A percentile compares a stretch with the other conserved stretches of the same genome.
phyloP scores from a whole-genome alignment of 2,113 vertebrate species.

The Bombycilla garrulus region DNA sequence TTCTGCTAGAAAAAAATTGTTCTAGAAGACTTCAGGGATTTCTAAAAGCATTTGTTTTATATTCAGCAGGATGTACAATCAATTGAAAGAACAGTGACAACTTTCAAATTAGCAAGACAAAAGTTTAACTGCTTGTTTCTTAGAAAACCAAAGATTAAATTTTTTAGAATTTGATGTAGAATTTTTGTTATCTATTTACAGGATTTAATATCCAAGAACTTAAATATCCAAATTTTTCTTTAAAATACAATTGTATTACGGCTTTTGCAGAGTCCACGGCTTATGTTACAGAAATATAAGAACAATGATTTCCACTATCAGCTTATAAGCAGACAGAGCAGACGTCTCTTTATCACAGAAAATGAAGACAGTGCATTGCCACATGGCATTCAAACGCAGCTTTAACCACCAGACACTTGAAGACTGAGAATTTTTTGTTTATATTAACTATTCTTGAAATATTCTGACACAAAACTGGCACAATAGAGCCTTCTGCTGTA shows the following conservation, averaged over 20 bases:
- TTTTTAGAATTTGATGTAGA: neutral
- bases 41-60: neutral
- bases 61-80: neutral
- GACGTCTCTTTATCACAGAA: neutral
- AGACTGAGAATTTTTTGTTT: neutral
- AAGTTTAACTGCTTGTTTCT: neutral
- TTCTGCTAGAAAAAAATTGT: neutral
- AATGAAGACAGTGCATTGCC: neutral
- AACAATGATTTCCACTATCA: neutral
- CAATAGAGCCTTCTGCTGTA: slow-evolving; percentile 24
- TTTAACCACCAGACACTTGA: slow-evolving; percentile 31
- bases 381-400: neutral
- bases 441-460: slow-evolving; percentile 33
- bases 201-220: neutral
- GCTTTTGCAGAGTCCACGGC: neutral
- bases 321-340: neutral
- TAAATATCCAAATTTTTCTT: neutral
- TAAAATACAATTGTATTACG: neutral
- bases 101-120: neutral
- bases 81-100: neutral
- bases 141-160: neutral
- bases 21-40: neutral
- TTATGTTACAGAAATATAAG: neutral
- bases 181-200: neutral
- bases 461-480: neutral